phyloP scores from a whole-genome alignment of 2,797 vertebrate genomes.

The Selene dorsalis region DNA sequence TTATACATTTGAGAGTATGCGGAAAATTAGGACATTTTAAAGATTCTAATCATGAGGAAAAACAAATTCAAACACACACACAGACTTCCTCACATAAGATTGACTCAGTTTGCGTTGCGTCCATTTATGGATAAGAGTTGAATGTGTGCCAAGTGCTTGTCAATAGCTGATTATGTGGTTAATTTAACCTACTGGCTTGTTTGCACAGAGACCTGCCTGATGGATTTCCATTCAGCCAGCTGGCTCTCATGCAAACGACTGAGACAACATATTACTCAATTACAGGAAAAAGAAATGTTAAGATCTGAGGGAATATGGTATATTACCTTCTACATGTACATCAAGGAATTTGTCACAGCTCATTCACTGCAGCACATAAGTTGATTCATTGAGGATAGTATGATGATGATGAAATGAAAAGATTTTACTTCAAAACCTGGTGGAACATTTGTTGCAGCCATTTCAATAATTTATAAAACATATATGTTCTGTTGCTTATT shows the following conservation, averaged over 20 bases:
- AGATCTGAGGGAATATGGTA: neutral
- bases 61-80: no score
- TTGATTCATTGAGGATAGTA: neutral
- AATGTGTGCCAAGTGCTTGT: conserved; percentile 64
- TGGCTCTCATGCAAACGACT: conserved; percentile 30
- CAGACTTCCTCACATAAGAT: no score
- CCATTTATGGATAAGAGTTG: conserved; percentile 42
- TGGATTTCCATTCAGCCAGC: conserved; percentile 50
- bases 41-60: no score
- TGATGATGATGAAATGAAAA: conserved; percentile 3
- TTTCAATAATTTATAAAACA: neutral
- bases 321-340: conserved; percentile 12
- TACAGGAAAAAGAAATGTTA: conserved; percentile 14
- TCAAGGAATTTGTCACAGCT: conserved; percentile 15
- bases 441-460: neutral
- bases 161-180: conserved; percentile 59
- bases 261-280: conserved; percentile 17
- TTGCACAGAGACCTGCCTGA: conserved; percentile 52
- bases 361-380: neutral
- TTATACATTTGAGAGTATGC: no score
- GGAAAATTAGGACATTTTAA: no score
- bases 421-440: neutral
- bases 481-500: neutral
- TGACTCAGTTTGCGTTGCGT: no score
- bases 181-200: conserved; percentile 63